A percentile compares a stretch with the other conserved stretches of the same genome.
Conservation (phyloP, 2,888 invertebrate species). For the Lysandra coridon region DNA sequence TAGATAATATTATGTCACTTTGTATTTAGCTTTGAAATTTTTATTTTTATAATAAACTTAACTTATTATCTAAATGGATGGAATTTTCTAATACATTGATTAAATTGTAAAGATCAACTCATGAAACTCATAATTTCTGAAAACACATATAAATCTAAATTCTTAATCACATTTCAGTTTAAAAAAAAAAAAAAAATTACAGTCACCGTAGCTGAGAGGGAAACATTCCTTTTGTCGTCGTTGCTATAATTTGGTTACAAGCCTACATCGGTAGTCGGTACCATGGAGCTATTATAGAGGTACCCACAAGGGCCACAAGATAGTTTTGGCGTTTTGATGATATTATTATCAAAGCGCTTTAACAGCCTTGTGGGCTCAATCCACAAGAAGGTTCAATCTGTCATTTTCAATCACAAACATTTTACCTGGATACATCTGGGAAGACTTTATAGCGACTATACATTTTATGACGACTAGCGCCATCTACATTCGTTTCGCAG, state of each 20-base stretch:
- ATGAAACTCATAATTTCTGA: neutral
- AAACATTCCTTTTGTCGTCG: neutral
- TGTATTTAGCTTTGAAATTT: conserved; percentile 6
- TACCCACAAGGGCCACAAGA: too few relatives aligned
- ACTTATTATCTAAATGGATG: conserved; percentile 13
- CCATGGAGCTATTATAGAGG: too few relatives aligned
- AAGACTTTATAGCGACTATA: neutral
- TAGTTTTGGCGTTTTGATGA: too few relatives aligned
- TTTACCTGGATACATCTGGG: neutral
- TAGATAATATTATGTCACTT: neutral
- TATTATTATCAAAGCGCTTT: too few relatives aligned
- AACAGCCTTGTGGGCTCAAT: too few relatives aligned
- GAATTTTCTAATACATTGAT: conserved; percentile 13
- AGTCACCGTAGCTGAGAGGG: too few relatives aligned
- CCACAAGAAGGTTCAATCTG: too few relatives aligned
- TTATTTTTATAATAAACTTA: neutral
- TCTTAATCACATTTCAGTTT: neutral
- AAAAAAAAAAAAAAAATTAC: neutral
- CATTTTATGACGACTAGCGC: neutral
- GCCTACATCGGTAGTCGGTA: too few relatives aligned
- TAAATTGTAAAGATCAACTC: neutral
- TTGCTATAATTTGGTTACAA: too few relatives aligned
- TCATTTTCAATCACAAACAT: too few relatives aligned
- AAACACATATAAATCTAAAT: neutral
- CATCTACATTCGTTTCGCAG: conserved; percentile 14